A percentile compares a stretch with the other conserved stretches of the same genome.
These are phyloP conservation scores for Danio choprae DNA, from an alignment of 2,797 vertebrate species.

Conservation along the genomic window DNA sequence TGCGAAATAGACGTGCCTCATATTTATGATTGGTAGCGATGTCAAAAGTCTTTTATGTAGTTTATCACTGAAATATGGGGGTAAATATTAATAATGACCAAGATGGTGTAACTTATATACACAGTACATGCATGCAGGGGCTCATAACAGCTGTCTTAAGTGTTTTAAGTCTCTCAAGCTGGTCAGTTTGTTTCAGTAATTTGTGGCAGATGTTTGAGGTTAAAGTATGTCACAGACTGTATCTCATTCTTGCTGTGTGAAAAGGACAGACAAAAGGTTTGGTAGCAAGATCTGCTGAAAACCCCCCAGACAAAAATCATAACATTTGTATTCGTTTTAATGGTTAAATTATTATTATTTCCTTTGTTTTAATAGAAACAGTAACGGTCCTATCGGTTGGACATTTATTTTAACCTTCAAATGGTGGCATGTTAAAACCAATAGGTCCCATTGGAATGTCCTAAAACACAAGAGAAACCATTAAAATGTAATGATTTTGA, in stretches of 20 bases:
- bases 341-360: too few species aligned
- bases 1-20: neutral
- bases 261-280: neutral
- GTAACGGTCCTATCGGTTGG: too few species aligned
- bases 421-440: too few species aligned
- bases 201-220: conserved; percentile 41
- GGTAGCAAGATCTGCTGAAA: too few species aligned
- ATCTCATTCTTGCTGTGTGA: conserved; percentile 3
- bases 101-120: conserved; percentile 5
- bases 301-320: too few species aligned
- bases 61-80: conserved; percentile 21
- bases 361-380: too few species aligned
- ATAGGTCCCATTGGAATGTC: too few species aligned
- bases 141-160: conserved; percentile 30
- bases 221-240: conserved; percentile 15
- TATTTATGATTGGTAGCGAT: conserved; percentile 24
- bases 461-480: too few species aligned
- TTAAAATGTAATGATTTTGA: too few species aligned
- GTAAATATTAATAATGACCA: neutral
- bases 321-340: too few species aligned
- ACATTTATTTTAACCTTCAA: too few species aligned
- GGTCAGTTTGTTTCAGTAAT: conserved; percentile 39
- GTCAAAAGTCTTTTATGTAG: conserved; percentile 25
- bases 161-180: conserved; percentile 23
- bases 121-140: neutral